Base-by-base conservation (phyloP, 2,113 vertebrate genomes). In the Ctenodactylus gundi region DNA sequence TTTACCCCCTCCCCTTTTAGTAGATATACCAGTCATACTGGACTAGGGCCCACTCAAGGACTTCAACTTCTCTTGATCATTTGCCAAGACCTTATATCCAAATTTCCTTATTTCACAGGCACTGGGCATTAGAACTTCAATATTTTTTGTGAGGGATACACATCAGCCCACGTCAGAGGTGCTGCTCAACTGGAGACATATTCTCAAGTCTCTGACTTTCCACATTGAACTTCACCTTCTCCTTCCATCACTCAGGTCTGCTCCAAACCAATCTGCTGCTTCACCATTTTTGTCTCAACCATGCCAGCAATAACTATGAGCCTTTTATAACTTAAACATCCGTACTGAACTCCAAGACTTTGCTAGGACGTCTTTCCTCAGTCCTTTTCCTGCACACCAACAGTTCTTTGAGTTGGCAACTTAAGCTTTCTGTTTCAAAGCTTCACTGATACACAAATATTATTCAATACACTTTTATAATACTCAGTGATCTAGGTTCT, bases 331-430 rank as follows among this genome's bases (percentile, higher is more conserved):
- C 75, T 36, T 29, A 6, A 60, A 82, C 46, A 18, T 44, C 25
- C 6, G 2, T 13, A 17, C 20, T 60, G 29, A 85, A 51, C 36
- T 36, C 34, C 39, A 17, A 55, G 25, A 44, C 60, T 27, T 62
- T 62, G 21, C 29, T 6, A 20, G 46, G 8, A 7, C 12, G 9
- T 14, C 3, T 6, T 1, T 6, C 18, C 18, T 9, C 1, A 39
- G 0, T 2, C 77, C 6, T n/a, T 80, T 80, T 58, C 36, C n/a
- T 65, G 17, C 8, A 4, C 29, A 15, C 6, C 2, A 6, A 25
- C n/a, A 12, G 34, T 39, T 57, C 20, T 67, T 73, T 55, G 10
- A 44, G 7, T 17, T 27, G 41, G 34, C 34, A 29, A 64, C 21
- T 41, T 49, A n/a, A 49, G n/a, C 17, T 17, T 70, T 65, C 60